Percentiles rank a stretch among this genome's conserved stretches.
Conservation (phyloP, 1,140 invertebrate species). For the Drosophila ambigua region DNA sequence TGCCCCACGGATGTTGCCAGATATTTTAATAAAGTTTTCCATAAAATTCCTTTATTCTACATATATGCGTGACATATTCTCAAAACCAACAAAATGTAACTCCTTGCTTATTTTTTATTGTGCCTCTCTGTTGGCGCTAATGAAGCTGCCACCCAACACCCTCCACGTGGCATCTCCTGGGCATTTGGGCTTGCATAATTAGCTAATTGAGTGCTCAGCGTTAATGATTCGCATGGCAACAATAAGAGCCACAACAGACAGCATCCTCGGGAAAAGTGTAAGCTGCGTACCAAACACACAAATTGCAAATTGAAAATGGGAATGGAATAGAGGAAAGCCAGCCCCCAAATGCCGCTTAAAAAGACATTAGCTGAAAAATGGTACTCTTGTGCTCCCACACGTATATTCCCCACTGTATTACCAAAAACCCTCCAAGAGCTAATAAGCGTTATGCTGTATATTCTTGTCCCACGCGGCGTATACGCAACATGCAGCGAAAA, state of each 20-base stretch:
- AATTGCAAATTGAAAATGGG: constrained; percentile 27
- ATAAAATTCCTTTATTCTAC: too few species aligned
- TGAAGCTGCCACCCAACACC: constrained; percentile 18
- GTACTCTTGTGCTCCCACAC: not conserved
- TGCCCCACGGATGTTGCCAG: too few species aligned
- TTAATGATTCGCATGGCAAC: constrained; percentile 47
- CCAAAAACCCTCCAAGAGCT: constrained; percentile 17
- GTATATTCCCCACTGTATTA: not conserved
- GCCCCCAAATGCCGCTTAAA: constrained; percentile 43
- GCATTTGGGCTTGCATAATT: constrained; percentile 52
- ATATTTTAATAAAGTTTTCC: too few species aligned
- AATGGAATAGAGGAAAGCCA: not conserved
- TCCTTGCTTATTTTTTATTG: not conserved
- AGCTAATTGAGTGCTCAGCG: constrained; percentile 61
- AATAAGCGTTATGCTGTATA: constrained; percentile 57
- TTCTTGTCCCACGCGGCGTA: constrained; percentile 59
- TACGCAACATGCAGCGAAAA: constrained; percentile 73
- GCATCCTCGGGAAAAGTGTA: not conserved
- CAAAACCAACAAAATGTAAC: not conserved
- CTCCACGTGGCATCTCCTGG: constrained; percentile 9
- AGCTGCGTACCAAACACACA: constrained; percentile 17
- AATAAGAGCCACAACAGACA: not conserved
- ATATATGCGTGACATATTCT: not conserved
- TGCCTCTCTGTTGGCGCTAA: constrained; percentile 8
- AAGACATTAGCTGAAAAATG: constrained; percentile 54